Evolutionary conservation across 2,797 vertebrate genomes (phyloP).

Genomic region (Macropodus opercularis): DNA sequence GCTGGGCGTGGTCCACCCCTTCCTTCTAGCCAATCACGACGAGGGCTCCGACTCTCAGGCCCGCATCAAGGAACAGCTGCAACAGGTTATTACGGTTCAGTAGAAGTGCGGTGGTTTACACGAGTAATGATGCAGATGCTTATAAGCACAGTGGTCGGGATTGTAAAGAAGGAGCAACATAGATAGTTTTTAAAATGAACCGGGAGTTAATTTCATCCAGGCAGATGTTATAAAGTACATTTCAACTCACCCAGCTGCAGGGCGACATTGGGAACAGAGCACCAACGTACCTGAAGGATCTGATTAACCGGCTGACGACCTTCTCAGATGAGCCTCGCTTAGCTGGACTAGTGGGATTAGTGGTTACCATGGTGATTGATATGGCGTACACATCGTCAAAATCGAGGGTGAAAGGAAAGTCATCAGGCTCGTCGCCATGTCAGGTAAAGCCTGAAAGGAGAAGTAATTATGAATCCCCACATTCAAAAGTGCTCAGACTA

Average conservation of each 20-base stretch:
- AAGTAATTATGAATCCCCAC: background rate
- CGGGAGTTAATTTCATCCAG: conserved; percentile 12
- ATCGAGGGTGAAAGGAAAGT: conserved; percentile 40
- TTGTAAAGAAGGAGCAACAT: conserved; percentile 16
- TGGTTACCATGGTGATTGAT: conserved; percentile 76
- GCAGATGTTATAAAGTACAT: conserved; percentile 2
- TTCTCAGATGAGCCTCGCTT: conserved; percentile 76
- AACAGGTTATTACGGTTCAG: conserved; percentile 42
- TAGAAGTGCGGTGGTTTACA: background rate
- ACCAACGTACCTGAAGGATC: conserved; percentile 75
- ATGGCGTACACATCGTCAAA: conserved; percentile 61
- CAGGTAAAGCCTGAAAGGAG: conserved; percentile 51
- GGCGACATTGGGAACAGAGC: conserved; percentile 59
- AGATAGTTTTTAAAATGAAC: conserved; percentile 1
- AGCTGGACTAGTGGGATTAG: conserved; percentile 70
- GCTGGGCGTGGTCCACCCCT: conserved; percentile 57
- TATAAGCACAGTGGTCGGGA: conserved; percentile 7
- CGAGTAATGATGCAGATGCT: background rate
- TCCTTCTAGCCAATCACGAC: conserved; percentile 41
- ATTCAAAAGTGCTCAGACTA: background rate
- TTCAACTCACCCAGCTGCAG: conserved; percentile 56
- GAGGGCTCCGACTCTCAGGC: conserved; percentile 27
- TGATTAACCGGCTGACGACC: conserved; percentile 69
- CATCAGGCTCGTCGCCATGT: conserved; percentile 39
- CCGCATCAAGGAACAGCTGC: conserved; percentile 63